These are phyloP conservation scores for Scortum barcoo DNA, from an alignment of 2,113 vertebrate species.

Conservation along the genomic window DNA sequence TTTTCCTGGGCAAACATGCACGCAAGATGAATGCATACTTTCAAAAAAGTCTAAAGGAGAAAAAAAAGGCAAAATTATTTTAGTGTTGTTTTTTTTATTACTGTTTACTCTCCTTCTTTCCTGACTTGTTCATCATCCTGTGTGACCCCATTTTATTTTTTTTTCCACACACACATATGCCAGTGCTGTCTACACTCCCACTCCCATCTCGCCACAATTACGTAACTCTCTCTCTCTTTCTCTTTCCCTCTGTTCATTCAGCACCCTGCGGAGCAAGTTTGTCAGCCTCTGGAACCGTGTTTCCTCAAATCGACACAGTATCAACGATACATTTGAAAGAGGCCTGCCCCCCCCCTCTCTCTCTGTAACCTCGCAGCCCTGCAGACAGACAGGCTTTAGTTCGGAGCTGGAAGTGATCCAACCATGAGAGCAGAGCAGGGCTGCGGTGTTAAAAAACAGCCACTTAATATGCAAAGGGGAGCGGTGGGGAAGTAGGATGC, in stretches of 20 bases:
- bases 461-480: background rate
- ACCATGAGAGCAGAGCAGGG: background rate
- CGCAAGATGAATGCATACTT: background rate
- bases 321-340: background rate
- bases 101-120: too few species aligned
- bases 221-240: background rate
- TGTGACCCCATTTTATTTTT: background rate
- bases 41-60: too few species aligned
- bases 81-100: too few species aligned
- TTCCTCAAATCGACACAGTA: background rate
- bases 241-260: background rate
- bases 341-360: background rate
- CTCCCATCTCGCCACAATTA: background rate
- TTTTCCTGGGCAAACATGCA: background rate
- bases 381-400: background rate
- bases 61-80: background rate
- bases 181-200: background rate
- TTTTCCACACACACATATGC: background rate
- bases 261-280: slow-evolving; percentile 1
- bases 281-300: background rate
- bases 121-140: too few species aligned
- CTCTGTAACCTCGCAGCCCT: slow-evolving; percentile 12
- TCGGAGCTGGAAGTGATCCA: background rate
- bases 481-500: background rate
- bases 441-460: slow-evolving; percentile 6